Conservation (phyloP, 2,797 vertebrate genomes). For the Huso huso region DNA sequence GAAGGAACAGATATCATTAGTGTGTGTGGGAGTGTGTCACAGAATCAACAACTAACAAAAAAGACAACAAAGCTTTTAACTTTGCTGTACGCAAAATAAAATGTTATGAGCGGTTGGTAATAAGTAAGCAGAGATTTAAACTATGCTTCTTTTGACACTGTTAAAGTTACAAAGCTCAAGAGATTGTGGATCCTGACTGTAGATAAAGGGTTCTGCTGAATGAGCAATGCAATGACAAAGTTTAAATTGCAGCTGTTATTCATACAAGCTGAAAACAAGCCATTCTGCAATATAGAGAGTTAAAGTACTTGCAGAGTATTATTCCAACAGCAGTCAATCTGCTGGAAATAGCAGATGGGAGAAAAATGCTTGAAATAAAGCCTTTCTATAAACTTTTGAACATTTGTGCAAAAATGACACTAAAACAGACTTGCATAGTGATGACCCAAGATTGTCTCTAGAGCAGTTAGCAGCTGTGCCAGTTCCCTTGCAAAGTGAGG, state of each 20-base stretch:
- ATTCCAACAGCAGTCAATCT: neutral
- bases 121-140: no score
- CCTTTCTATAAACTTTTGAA: neutral
- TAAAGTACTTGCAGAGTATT: neutral
- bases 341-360: neutral
- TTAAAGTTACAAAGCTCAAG: neutral
- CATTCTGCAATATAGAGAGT: neutral
- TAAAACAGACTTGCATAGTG: no score
- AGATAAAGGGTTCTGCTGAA: conserved; percentile 1
- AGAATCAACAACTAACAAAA: no score
- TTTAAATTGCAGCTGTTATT: neutral
- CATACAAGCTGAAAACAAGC: neutral
- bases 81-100: no score
- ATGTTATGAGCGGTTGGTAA: no score
- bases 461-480: no score
- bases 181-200: neutral
- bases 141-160: neutral
- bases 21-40: no score
- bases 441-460: no score
- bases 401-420: neutral
- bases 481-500: no score
- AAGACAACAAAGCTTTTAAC: no score
- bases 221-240: neutral
- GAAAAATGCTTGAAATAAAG: neutral
- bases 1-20: no score